These are phyloP conservation scores for Melanaphis sacchari DNA, from an alignment of 1,140 invertebrate species.

Conservation along the genomic window DNA sequence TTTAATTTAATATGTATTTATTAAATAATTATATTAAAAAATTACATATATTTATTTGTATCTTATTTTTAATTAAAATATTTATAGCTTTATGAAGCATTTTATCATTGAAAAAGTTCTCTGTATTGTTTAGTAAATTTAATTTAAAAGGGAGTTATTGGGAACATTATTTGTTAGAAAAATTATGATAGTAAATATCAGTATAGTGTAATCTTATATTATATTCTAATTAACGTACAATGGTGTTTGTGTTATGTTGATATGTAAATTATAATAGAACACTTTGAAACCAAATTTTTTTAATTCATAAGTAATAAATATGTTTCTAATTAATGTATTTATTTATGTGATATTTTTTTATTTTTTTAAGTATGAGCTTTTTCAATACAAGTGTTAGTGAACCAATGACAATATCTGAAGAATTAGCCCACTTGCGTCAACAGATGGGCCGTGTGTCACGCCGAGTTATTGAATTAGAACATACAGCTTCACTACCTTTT, in stretches of 20 bases:
- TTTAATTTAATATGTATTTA: too few relatives aligned
- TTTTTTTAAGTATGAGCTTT: constrained; percentile 37
- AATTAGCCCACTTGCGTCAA: constrained; percentile 42
- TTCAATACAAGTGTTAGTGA: constrained; percentile 40
- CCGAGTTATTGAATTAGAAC: constrained; percentile 50
- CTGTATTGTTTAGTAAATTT: too few relatives aligned
- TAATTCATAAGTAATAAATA: too few relatives aligned
- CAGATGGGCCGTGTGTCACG: constrained; percentile 39
- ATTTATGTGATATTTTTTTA: not conserved
- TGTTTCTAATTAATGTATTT: not conserved
- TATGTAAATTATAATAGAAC: not conserved
- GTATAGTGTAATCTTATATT: too few relatives aligned
- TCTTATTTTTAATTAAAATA: too few relatives aligned
- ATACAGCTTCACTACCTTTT: constrained; percentile 19
- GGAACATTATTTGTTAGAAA: too few relatives aligned
- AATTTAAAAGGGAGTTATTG: too few relatives aligned
- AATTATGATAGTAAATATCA: too few relatives aligned
- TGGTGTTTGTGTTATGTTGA: not conserved
- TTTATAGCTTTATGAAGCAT: too few relatives aligned
- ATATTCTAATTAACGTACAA: not conserved
- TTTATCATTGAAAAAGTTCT: too few relatives aligned
- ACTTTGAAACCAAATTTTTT: not conserved
- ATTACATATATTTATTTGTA: too few relatives aligned
- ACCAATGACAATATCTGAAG: constrained; percentile 51
- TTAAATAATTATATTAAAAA: too few relatives aligned